A percentile compares a stretch with the other conserved stretches of the same genome.
Evolutionary conservation across 2,113 vertebrate genomes (phyloP).

Genomic region (Ia io): DNA sequence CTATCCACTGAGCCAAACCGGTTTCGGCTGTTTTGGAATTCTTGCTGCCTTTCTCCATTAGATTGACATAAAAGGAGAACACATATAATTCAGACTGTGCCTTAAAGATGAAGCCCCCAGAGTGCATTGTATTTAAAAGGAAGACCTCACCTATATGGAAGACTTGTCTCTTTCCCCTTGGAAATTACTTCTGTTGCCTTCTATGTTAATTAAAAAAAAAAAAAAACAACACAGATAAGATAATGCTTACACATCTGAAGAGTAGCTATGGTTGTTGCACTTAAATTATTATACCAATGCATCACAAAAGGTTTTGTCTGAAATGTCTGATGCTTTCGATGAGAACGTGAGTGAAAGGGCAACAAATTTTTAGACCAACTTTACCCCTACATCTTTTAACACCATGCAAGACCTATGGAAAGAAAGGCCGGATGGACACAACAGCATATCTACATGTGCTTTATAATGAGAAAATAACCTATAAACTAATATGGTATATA

Average conservation of each 20-base stretch:
- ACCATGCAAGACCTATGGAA: not conserved
- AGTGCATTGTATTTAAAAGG: not conserved
- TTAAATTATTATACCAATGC: not conserved
- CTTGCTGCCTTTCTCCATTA: not conserved
- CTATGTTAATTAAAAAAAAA: not conserved
- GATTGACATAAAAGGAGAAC: not conserved
- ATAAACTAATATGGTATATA: not conserved
- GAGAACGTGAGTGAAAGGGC: not conserved
- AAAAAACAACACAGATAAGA: not conserved
- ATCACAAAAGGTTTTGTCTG: not conserved
- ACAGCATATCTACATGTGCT: not conserved
- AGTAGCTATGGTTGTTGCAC: not conserved
- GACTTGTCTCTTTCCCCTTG: not conserved
- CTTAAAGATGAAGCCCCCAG: not conserved
- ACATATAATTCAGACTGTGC: not conserved
- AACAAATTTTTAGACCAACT: not conserved
- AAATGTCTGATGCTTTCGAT: not conserved
- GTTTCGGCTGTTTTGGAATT: not conserved
- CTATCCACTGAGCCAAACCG: no score
- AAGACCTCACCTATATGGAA: not conserved
- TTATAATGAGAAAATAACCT: not conserved
- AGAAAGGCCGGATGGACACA: not conserved
- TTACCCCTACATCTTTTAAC: not conserved
- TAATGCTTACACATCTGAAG: not conserved
- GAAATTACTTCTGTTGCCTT: not conserved